phyloP scores from a whole-genome alignment of 2,113 vertebrate genomes.

The Elanoides forficatus region DNA sequence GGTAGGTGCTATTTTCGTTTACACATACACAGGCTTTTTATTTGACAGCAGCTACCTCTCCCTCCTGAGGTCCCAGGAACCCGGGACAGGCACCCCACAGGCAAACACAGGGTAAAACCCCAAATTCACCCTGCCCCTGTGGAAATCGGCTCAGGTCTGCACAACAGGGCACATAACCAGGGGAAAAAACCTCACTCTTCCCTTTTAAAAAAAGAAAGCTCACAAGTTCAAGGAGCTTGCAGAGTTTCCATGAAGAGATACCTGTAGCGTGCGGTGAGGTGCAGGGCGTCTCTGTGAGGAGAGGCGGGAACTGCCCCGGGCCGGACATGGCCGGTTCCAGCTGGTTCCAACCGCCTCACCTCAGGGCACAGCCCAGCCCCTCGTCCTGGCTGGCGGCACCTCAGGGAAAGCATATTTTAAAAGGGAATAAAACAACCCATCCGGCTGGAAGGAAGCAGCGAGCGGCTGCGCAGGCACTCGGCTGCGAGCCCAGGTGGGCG shows the following conservation, averaged over 20 bases:
- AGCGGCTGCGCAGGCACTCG: rapidly evolving
- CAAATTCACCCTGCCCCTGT: background rate
- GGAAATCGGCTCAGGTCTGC: background rate
- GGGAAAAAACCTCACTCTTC: background rate
- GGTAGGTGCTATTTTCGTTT: background rate
- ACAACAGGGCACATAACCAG: rapidly evolving
- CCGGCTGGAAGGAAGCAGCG: background rate
- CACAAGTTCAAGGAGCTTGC: background rate
- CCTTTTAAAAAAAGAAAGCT: background rate
- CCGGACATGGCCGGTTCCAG: rapidly evolving
- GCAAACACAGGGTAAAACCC: background rate
- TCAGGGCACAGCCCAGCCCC: background rate
- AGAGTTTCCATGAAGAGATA: background rate
- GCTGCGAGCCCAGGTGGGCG: rapidly evolving
- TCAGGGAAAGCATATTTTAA: background rate
- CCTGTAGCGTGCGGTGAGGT: rapidly evolving
- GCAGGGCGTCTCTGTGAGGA: background rate
- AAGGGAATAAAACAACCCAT: rapidly evolving
- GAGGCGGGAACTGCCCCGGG: rapidly evolving
- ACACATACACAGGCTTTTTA: background rate
- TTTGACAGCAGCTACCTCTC: rapidly evolving
- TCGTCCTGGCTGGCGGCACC: rapidly evolving
- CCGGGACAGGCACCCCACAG: rapidly evolving
- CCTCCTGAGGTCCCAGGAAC: background rate
- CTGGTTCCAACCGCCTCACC: background rate